phyloP scores from a whole-genome alignment of 2,113 vertebrate genomes.

The Podiceps cristatus region DNA sequence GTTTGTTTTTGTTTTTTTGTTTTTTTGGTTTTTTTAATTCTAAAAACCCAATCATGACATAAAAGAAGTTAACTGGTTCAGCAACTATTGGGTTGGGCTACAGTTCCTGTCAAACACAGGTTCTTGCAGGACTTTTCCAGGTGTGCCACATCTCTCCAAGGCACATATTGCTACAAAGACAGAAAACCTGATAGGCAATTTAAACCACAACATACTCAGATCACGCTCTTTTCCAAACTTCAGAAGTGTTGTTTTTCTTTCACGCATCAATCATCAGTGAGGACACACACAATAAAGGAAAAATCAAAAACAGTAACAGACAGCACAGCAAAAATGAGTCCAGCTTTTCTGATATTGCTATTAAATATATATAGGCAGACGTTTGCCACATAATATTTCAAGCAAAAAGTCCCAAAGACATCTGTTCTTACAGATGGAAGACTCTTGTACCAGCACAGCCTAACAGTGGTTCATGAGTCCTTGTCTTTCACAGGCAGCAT shows the following conservation, averaged over 20 bases:
- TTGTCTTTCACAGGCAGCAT: background rate
- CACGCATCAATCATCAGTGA: rapidly evolving
- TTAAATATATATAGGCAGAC: background rate
- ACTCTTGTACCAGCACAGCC: background rate
- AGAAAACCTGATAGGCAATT: background rate
- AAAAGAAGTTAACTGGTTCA: background rate
- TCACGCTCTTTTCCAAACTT: background rate
- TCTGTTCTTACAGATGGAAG: background rate
- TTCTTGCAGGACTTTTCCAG: background rate
- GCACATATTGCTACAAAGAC: background rate
- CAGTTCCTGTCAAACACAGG: background rate
- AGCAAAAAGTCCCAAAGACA: background rate
- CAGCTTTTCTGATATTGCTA: background rate
- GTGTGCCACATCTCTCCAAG: rapidly evolving
- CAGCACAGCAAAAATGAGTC: background rate
- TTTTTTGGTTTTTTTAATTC: background rate
- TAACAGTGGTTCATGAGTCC: background rate
- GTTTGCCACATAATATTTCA: background rate
- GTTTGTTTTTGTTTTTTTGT: no score
- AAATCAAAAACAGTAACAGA: background rate
- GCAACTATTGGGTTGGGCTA: background rate
- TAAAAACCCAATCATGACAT: background rate
- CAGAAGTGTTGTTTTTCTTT: background rate
- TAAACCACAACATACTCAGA: background rate
- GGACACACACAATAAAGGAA: background rate